Evolutionary conservation across 1,140 invertebrate species (phyloP).

Genomic region (Gonatopus flavifemur): DNA sequence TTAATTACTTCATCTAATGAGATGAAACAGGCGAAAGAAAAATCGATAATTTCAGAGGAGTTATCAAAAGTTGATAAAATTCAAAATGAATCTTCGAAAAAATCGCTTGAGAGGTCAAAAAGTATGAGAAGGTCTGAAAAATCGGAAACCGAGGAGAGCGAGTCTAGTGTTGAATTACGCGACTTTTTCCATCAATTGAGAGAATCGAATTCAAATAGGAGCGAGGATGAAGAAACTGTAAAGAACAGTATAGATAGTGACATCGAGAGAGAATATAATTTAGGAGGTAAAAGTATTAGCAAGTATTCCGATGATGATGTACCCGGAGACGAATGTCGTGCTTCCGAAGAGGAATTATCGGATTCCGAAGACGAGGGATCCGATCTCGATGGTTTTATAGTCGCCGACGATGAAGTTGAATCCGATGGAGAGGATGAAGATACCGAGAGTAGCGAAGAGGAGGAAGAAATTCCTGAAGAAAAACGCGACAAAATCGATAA

Average conservation of each 20-base stretch:
- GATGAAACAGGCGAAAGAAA: too few relatives aligned
- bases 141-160: too few relatives aligned
- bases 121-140: too few relatives aligned
- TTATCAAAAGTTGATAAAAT: too few relatives aligned
- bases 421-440: constrained; percentile 6
- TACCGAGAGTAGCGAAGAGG: not conserved
- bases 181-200: too few relatives aligned
- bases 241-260: constrained; percentile 34
- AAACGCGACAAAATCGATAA: not conserved
- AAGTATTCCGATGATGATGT: constrained; percentile 44
- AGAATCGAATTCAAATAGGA: too few relatives aligned
- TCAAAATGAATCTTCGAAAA: too few relatives aligned
- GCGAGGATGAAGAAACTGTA: too few relatives aligned
- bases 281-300: constrained; percentile 23
- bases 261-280: constrained; percentile 40
- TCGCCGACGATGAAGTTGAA: constrained; percentile 30
- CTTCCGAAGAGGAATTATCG: constrained; percentile 42
- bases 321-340: constrained; percentile 38
- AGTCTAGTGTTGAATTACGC: too few relatives aligned
- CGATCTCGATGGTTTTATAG: constrained; percentile 41
- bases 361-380: constrained; percentile 37
- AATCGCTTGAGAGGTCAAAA: too few relatives aligned
- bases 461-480: not conserved
- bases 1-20: too few relatives aligned
- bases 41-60: too few relatives aligned